These are phyloP conservation scores for Oenanthe melanoleuca DNA, from an alignment of 2,113 vertebrate species.

Conservation along the genomic window DNA sequence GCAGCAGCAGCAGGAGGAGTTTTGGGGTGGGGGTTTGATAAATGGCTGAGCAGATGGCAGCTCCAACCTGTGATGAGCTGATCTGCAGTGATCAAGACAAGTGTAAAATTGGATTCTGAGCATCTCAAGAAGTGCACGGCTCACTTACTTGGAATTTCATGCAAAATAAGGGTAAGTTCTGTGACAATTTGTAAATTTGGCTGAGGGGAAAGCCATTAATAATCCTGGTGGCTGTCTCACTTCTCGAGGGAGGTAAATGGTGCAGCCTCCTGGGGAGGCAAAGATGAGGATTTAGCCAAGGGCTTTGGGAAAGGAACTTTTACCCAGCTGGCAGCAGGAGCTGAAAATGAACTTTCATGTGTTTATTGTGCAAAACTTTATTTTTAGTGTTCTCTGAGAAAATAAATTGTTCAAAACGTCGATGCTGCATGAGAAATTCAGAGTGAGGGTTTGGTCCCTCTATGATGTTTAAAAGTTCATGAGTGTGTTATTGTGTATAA, in stretches of 20 bases:
- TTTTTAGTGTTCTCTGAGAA: neutral
- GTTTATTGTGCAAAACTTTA: neutral
- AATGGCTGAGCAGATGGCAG: constrained; percentile 43
- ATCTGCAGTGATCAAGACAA: constrained; percentile 50
- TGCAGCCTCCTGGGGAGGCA: neutral
- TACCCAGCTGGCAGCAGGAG: neutral
- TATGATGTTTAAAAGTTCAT: neutral
- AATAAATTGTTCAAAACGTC: rapidly evolving
- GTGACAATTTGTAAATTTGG: neutral
- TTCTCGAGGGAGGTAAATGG: neutral
- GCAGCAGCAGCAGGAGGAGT: neutral
- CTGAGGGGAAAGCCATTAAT: neutral
- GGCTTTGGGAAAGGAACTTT: neutral
- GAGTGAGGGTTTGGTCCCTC: neutral
- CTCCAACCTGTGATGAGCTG: neutral
- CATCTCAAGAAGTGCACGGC: neutral
- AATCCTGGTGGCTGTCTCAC: neutral
- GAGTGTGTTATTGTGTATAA: no score
- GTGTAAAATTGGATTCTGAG: constrained; percentile 58
- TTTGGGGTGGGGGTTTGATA: neutral
- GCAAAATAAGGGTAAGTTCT: neutral
- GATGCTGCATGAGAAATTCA: rapidly evolving
- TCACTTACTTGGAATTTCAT: neutral
- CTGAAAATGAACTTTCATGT: neutral
- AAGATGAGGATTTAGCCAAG: neutral